Base-by-base conservation (phyloP, 2,888 invertebrate species). In the Spodoptera littoralis region DNA sequence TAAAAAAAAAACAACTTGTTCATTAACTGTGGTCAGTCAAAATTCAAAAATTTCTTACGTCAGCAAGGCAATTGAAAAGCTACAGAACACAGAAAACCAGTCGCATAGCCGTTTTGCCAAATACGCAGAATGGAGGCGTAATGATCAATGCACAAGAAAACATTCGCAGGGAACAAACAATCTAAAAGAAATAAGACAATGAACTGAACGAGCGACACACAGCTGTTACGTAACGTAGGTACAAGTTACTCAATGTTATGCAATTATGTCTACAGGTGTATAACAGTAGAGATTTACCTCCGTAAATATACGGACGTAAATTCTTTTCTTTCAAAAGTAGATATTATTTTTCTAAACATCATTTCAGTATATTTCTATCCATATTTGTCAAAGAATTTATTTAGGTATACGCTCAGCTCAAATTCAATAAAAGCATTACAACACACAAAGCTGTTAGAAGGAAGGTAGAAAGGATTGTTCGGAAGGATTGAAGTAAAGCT, bases 161-260 rank as follows among this genome's bases (percentile, higher is more conserved):
- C 65, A 65, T 49, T 77, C 79, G 77, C 79, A 66, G 13, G 50
- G 12, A 61, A 55, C 12, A 43, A 8, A 70, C 13, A 60, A 41
- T 48, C n/a, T 45, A 30, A 22, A 61, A 59, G 36, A 65, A 73
- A 61, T 54, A 46, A 43, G 3, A 66, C 61, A 72, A 76, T 63
- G 62, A 58, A 43, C 47, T 42, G 3, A 13, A 24, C 27, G 60
- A 11, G 30, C 43, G 45, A 57, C 56, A 42, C 30, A 24, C 36
- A 11, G 45, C 30, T 43, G 36, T 60, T 56, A 55, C 47, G 46
- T 58, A 51, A 55, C 13, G 11, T 30, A 18, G 18, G 2, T 18
- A 13, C 27, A 13, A n/a, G 36, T 41, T 18, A 24, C 11, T 36
- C 50, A 11, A 11, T n/a, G 27, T 4, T 24, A 30, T 30, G 44